Evolutionary conservation across 1,140 invertebrate genomes (phyloP).

Genomic region (Hypsibius dujardini): DNA sequence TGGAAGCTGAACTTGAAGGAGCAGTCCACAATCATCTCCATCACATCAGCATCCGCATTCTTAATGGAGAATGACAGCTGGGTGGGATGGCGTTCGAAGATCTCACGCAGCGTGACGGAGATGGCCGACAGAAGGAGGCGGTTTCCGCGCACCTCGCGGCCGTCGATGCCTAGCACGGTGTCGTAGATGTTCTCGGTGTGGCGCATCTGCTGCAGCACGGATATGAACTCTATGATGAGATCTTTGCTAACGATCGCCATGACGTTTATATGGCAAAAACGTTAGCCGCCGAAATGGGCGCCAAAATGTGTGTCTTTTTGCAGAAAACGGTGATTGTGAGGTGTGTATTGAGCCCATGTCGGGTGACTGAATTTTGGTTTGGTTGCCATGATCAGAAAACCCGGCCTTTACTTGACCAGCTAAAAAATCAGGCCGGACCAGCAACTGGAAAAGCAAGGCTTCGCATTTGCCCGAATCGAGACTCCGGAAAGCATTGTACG

Average conservation of each 20-base stretch:
- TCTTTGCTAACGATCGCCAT: conserved; percentile 5
- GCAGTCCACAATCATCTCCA: conserved; percentile 1
- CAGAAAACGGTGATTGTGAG: no score
- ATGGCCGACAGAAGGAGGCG: background rate
- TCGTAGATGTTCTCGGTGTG: background rate
- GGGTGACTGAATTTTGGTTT: no score
- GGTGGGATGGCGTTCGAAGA: background rate
- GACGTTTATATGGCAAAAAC: background rate
- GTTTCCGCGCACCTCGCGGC: background rate
- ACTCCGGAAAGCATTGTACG: no score
- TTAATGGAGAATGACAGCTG: background rate
- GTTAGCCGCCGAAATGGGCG: no score
- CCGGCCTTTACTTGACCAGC: no score
- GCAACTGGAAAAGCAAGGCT: no score
- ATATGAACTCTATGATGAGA: background rate
- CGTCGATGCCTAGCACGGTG: background rate
- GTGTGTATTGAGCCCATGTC: no score
- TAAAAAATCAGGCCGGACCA: no score
- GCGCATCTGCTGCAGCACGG: background rate
- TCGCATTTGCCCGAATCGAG: no score
- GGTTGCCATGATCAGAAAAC: no score
- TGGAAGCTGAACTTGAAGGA: conserved; percentile 9
- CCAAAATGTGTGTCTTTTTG: no score
- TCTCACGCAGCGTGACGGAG: background rate
- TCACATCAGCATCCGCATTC: background rate